Evolutionary conservation across 1,140 invertebrate species (phyloP), one percentile per base, ranked within the genome.

Genomic region (Pectinophora gossypiella): DNA sequence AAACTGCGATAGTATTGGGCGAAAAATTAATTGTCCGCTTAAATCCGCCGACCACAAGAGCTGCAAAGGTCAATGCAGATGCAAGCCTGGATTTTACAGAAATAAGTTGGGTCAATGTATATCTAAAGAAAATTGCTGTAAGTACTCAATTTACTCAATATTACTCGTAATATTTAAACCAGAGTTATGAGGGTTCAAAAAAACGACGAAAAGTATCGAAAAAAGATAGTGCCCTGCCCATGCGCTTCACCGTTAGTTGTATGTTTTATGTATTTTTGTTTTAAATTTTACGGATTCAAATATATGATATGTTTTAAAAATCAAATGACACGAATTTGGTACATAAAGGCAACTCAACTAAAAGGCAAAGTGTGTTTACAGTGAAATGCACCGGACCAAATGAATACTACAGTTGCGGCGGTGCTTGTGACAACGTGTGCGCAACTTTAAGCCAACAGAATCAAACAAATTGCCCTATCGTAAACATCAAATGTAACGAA

Each of bases 371-470:
- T n/a, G n/a, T n/a, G n/a, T 35, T 51, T 48, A 38, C 43, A 66
- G 64, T 42, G 19, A 47, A 42, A 40, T 74, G 65, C 27, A 40
- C 48, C 16, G 63, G 68, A 6, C 51, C 58, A 0, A 50, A 89
- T 52, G 76, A 81, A 22, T 76, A 68, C 48, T 80, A 74, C 36
- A 19, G 63, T 0, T 90, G 89, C 44, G 89, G 86, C 1, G 63
- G 72, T 49, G 77, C 72, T 10, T 90, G 89, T 56, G 88, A 89
- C 54, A 88, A 83, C 27, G 75, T 76, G 45, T 89, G 89, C 47
- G 67, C 62, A 10, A 89, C 78, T n/a, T 52, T 89, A 3, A 68
- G 62, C 0, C 6, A 83, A 61, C 72, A 78, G 12, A 70, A 61
- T 16, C 62, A 69, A 19, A 61, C 58, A 0, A 54, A 65, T 36